These are phyloP conservation scores for Mus spretus DNA, from an alignment of 2,797 vertebrate species.

Conservation along the genomic window DNA sequence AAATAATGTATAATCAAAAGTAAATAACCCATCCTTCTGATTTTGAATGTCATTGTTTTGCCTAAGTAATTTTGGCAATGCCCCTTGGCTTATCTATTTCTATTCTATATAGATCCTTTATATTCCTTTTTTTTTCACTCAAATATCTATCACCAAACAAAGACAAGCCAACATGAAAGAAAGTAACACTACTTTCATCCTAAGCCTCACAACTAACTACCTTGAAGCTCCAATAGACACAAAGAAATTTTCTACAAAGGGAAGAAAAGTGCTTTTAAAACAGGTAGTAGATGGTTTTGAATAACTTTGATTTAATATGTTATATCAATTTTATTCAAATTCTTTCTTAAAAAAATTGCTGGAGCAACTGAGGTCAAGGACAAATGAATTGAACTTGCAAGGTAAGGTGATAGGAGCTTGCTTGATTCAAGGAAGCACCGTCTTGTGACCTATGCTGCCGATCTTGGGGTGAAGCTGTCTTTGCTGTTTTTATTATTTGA, in stretches of 20 bases:
- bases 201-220: neutral
- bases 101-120: neutral
- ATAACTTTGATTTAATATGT: neutral
- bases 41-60: conserved; percentile 29
- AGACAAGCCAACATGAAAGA: neutral
- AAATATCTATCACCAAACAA: neutral
- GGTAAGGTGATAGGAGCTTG: neutral
- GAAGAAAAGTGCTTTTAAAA: neutral
- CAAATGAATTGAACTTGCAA: neutral
- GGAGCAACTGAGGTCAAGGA: neutral
- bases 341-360: neutral
- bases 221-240: neutral
- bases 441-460: neutral
- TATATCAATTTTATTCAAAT: neutral
- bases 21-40: neutral
- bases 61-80: neutral
- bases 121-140: neutral
- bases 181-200: neutral
- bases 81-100: neutral
- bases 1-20: neutral
- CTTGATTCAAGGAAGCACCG: neutral
- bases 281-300: neutral
- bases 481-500: conserved; percentile 54
- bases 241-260: neutral
- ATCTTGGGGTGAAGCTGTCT: conserved; percentile 20